phyloP scores from a whole-genome alignment of 2,113 vertebrate species.

The Eudyptes chrysolophus region DNA sequence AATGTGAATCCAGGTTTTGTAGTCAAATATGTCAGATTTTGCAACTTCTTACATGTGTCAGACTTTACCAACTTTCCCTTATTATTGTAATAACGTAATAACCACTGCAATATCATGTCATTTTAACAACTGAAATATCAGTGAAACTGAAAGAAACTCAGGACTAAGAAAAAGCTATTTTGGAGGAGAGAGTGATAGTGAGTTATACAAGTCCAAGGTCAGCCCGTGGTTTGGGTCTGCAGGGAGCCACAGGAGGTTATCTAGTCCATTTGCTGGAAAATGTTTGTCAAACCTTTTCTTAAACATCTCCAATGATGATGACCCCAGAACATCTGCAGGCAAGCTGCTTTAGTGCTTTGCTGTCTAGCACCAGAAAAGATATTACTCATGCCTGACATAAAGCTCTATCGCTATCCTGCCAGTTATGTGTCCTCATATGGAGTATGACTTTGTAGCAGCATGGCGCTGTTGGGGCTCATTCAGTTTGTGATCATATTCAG shows the following conservation, averaged over 20 bases:
- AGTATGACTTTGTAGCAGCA: not conserved
- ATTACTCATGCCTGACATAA: not conserved
- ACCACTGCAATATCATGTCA: not conserved
- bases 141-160: not conserved
- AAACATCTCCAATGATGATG: not conserved
- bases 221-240: not conserved
- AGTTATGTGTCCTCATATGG: not conserved
- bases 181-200: not conserved
- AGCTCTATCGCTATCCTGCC: not conserved
- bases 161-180: not conserved
- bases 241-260: not conserved
- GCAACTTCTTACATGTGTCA: not conserved
- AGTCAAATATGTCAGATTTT: not conserved
- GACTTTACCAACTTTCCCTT: not conserved
- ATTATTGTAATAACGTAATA: not conserved
- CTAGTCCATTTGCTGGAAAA: not conserved
- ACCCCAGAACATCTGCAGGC: not conserved
- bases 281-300: not conserved
- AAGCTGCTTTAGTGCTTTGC: not conserved
- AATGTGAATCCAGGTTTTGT: not conserved
- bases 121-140: not conserved
- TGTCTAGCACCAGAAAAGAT: not conserved
- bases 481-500: not conserved
- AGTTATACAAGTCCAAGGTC: not conserved
- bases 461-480: not conserved